These are phyloP conservation scores for Dicaeum eximium DNA, from an alignment of 2,113 vertebrate species.

Conservation along the genomic window DNA sequence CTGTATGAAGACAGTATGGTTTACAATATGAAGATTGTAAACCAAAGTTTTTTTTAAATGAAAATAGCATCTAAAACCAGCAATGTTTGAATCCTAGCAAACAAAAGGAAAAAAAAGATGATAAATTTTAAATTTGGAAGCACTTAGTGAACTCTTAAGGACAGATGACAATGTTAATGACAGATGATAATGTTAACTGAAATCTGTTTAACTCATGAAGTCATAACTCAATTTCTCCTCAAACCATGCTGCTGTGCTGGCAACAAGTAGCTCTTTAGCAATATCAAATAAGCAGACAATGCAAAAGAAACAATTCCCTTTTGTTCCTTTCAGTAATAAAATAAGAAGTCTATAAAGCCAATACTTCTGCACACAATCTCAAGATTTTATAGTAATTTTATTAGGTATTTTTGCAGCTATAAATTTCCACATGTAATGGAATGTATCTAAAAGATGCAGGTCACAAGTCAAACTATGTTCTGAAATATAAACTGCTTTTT, in stretches of 20 bases:
- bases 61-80: neutral
- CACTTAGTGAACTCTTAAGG: neutral
- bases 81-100: neutral
- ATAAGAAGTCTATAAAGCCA: neutral
- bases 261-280: neutral
- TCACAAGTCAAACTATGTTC: neutral
- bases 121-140: neutral
- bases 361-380: neutral
- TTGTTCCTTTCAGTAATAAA: neutral
- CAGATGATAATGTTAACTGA: neutral
- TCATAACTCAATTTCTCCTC: neutral
- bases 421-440: neutral
- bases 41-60: neutral
- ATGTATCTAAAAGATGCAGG: neutral
- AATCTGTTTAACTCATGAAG: neutral
- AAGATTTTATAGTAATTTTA: neutral
- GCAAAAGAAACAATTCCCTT: neutral
- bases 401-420: neutral
- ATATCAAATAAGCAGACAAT: neutral
- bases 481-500: neutral
- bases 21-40: neutral
- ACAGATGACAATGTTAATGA: no score
- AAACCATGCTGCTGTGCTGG: neutral
- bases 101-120: neutral
- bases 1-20: no score